Base-by-base conservation (phyloP, 2,888 invertebrate genomes). In the Hirudinaria manillensis region DNA sequence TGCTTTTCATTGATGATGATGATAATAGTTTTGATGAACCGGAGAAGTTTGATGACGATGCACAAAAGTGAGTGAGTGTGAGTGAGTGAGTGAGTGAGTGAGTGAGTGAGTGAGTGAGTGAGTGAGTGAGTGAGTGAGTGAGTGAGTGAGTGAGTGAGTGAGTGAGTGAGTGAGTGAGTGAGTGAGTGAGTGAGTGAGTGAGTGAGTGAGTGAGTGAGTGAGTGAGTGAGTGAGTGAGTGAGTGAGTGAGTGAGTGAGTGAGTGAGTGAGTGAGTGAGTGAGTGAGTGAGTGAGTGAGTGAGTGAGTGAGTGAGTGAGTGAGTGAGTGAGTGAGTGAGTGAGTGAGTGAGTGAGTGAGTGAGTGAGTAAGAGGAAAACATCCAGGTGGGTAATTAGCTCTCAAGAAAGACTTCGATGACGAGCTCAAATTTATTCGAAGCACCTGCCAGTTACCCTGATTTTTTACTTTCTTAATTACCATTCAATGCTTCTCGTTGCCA, bases 141-240 rank as follows among this genome's bases (percentile, higher is more conserved):
- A 45, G 73, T 6, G 4, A 45, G 36, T 7, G 4, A 2, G 68
- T 32, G 73, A 45, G 45, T 19, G 73, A 34, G 72, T 32, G 32
- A 32, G 73, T 29, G 73, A n/a, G 21, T 32, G 73, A 45, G 32
- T 29, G 66, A 32, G 73, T 27, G 29, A 61, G 61, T 32, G 70
- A 66, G 68, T 32, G 73, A 73, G 68, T 32, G 73, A 73, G 73
- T 73, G 73, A 73, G 73, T 73, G 73, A 73, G 73, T 73, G 73
- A 73, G 73, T 73, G 73, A 32, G 74, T 19, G 67, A 21, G n/a
- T n/a, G n/a, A n/a, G n/a, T n/a, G n/a, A n/a, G n/a, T n/a, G n/a
- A n/a, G n/a, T n/a, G n/a, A n/a, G n/a, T n/a, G n/a, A n/a, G n/a
- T n/a, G n/a, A n/a, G n/a, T n/a, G n/a, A n/a, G n/a, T n/a, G n/a